Percentiles rank a stretch among this genome's conserved stretches.
Evolutionary conservation across 2,888 invertebrate genomes (phyloP).

Genomic region (Drosophila emarginata): DNA sequence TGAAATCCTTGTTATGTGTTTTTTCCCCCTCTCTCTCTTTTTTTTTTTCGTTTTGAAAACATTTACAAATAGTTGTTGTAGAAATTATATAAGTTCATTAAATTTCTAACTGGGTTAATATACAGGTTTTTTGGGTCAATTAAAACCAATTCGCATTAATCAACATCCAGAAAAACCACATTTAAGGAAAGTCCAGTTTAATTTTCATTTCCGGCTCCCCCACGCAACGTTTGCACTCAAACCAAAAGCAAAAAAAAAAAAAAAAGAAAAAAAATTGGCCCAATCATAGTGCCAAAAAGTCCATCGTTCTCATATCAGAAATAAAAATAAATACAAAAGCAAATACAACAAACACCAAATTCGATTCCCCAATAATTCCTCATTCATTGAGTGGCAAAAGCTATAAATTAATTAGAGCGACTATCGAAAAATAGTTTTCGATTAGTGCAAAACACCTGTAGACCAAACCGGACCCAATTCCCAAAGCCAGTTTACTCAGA

Average conservation of each 20-base stretch:
- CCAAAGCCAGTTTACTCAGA: constrained; percentile 56
- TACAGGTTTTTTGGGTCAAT: neutral
- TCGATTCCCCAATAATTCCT: constrained; percentile 29
- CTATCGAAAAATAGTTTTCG: constrained; percentile 63
- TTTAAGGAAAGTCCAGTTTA: neutral
- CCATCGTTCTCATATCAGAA: neutral
- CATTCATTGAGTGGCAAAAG: constrained; percentile 47
- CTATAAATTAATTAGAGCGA: constrained; percentile 69
- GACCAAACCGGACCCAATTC: constrained; percentile 57
- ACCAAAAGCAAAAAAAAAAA: too few species aligned
- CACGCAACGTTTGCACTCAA: constrained; percentile 30
- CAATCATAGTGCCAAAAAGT: too few species aligned
- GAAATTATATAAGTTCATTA: neutral
- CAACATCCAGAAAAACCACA: constrained; percentile 3
- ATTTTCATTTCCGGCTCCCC: constrained; percentile 49
- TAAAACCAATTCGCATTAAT: neutral
- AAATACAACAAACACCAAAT: constrained; percentile 9
- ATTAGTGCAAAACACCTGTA: constrained; percentile 77
- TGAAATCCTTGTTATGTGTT: too few species aligned
- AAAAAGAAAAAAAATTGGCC: too few species aligned
- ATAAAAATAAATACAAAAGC: neutral
- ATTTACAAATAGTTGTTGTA: neutral
- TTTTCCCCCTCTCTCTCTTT: too few species aligned
- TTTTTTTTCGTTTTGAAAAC: too few species aligned
- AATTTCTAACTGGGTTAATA: neutral